Percentiles rank a stretch among this genome's conserved stretches.
These are phyloP conservation scores for Capreolus pygargus DNA, from an alignment of 2,113 vertebrate species.

Conservation along the genomic window DNA sequence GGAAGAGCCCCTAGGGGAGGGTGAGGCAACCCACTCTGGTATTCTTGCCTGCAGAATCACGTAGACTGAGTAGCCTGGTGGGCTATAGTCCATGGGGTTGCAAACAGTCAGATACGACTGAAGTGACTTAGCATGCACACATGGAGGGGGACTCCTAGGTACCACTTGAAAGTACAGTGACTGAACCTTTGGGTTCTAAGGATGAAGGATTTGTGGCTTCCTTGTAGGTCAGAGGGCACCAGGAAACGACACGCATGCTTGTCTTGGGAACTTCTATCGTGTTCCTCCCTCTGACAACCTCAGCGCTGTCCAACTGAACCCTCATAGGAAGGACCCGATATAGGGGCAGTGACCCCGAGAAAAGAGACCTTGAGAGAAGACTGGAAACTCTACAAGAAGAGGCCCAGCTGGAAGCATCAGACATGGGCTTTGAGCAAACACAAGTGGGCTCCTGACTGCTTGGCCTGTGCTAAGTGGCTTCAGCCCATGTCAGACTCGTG, in stretches of 20 bases:
- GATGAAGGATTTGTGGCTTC: not conserved
- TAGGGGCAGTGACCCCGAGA: not conserved
- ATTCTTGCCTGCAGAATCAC: not conserved
- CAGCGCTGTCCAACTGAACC: not conserved
- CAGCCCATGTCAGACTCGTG: fast-evolving
- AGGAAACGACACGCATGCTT: not conserved
- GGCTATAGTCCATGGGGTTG: not conserved
- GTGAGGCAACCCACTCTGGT: not conserved
- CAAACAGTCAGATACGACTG: not conserved
- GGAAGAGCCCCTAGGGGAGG: not conserved
- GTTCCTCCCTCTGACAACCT: not conserved
- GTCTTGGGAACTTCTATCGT: not conserved
- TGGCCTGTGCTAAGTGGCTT: not conserved
- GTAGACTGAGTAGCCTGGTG: not conserved
- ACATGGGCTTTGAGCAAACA: fast-evolving
- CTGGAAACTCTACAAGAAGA: not conserved
- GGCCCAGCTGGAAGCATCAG: not conserved
- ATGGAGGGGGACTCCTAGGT: not conserved
- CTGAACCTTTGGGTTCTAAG: not conserved
- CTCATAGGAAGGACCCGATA: not conserved
- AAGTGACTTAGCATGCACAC: not conserved
- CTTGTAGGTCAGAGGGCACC: not conserved
- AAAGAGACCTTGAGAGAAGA: not conserved
- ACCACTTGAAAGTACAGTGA: fast-evolving
- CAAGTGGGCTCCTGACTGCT: not conserved